Base-by-base conservation (phyloP, 1,140 invertebrate species). In the Ptiloglossa arizonensis region DNA sequence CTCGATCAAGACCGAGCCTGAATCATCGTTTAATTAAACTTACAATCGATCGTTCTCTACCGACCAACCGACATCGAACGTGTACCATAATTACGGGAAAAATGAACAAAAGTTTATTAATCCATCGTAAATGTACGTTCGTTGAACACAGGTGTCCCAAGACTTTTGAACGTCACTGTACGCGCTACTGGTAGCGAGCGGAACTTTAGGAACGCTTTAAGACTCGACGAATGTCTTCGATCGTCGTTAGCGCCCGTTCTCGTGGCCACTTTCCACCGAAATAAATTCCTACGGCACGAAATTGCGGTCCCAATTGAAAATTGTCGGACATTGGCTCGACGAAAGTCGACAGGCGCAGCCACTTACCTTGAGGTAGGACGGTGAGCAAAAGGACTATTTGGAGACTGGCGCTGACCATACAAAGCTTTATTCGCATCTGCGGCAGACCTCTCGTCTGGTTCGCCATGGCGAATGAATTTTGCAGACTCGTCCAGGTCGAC, bases 281-380 rank as follows among this genome's bases (percentile, higher is more conserved):
- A 41, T 38, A 41, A 62, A 62, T 62, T n/a, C 35, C 5, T 17
- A 6, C 11, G 59, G 11, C 8, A 2, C 35, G n/a, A 15, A 22
- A 62, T 62, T 41, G 35, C 57, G 4, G 19, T 5, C 13, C 3
- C 35, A 11, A 62, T 41, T 41, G 35, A 24, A 41, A 41, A 62
- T 24, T 4, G 35, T 41, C n/a, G 57, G 4, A 17, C 22, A 15
- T 13, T 38, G 32, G 9, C 3, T 22, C 5, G 22, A 44, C 13
- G 38, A 56, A 11, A 54, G n/a, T 24, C 9, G 46, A 56, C 17
- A 44, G 46, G 8, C 15, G 5, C 17, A 2, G 8, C 38, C n/a
- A 77, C 86, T 89, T 83, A 91, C 90, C 90, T 90, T 86, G 88
- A 81, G 89, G 89, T 82, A 91, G 79, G 75, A 91, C 82, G 80